Base-by-base conservation (phyloP, 1,140 invertebrate genomes). In the Nasonia giraulti region DNA sequence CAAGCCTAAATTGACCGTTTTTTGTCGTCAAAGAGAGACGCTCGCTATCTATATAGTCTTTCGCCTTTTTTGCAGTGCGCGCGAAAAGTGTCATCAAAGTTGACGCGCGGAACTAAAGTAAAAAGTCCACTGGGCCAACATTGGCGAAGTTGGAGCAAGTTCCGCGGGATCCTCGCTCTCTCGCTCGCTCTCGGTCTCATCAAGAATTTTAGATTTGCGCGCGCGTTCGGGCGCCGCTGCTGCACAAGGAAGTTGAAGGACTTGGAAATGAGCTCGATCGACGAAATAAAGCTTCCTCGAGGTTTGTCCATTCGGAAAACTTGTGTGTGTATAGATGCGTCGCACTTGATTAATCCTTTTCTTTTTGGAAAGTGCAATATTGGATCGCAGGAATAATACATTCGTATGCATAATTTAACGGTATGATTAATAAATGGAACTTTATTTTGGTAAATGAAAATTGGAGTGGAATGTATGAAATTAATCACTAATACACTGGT, bases 191-290 rank as follows among this genome's bases (percentile, higher is more conserved):
- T 17, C 31, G 27, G 68, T 4, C 47, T 80, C 76, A 50, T 75
- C 50, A 79, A 85, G 71, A 85, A 80, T 80, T 80, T 66, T 68
- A 85, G 69, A 85, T 85, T 85, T 75, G 44, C 77, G 40, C 77
- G 40, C 69, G 68, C 69, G 68, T 80, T 84, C 40, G 31, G 80
- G 74, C 37, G 20, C 23, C 71, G 7, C 73, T n/a, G 23, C 23
- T 1, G 27, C 17, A 27, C 14, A 47, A 80, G 55, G 68, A 84
- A 71, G 12, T 84, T 84, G 20, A 40, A 73, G 78, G 79, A 80
- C 71, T 80, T 85, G 62, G 50, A 68, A 80, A 76, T 75, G 77
- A 84, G 77, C 75, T 84, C 20, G n/a, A 84, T 80, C 76, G 68
- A 33, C 68, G 3, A 44, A 27, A 12, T 55, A 73, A 71, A 84